phyloP scores from a whole-genome alignment of 2,888 invertebrate genomes.

The Amblyjoppa fuscipennis region DNA sequence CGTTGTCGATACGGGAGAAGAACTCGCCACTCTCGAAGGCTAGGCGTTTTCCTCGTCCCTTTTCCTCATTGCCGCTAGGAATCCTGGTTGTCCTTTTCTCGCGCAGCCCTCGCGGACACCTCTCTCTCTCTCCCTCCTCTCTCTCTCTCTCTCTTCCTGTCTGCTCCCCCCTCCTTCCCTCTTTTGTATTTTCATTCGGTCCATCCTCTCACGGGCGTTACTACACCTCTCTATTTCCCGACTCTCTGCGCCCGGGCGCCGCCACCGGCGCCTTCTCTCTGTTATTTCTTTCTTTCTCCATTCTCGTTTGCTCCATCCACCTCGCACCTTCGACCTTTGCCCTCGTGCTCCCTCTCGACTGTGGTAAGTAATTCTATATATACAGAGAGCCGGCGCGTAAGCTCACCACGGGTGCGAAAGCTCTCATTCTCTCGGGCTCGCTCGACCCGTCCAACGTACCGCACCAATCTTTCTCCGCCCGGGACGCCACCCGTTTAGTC shows the following conservation, averaged over 20 bases:
- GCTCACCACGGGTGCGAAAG: slow-evolving; percentile 44
- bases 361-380: slow-evolving; percentile 10
- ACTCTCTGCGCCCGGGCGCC: not conserved
- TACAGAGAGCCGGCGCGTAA: slow-evolving; percentile 3
- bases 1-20: slow-evolving; percentile 65
- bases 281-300: slow-evolving; percentile 38
- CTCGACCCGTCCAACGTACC: slow-evolving; percentile 12
- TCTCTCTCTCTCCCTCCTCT: slow-evolving; percentile 8
- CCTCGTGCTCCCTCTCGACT: slow-evolving; percentile 39
- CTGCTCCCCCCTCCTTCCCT: slow-evolving; percentile 14
- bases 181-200: slow-evolving; percentile 62
- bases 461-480: not conserved
- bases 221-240: slow-evolving; percentile 43
- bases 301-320: slow-evolving; percentile 40
- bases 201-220: slow-evolving; percentile 58
- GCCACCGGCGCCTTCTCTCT: not conserved
- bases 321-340: slow-evolving; percentile 61
- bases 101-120: slow-evolving; percentile 18
- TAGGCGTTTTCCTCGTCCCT: slow-evolving; percentile 42
- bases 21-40: slow-evolving; percentile 53
- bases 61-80: slow-evolving; percentile 39
- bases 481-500: slow-evolving; percentile 50
- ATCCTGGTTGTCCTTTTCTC: slow-evolving; percentile 6
- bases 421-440: slow-evolving; percentile 23
- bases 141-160: not conserved